Conservation (phyloP, 1,140 invertebrate species). For the Pararge aegeria region DNA sequence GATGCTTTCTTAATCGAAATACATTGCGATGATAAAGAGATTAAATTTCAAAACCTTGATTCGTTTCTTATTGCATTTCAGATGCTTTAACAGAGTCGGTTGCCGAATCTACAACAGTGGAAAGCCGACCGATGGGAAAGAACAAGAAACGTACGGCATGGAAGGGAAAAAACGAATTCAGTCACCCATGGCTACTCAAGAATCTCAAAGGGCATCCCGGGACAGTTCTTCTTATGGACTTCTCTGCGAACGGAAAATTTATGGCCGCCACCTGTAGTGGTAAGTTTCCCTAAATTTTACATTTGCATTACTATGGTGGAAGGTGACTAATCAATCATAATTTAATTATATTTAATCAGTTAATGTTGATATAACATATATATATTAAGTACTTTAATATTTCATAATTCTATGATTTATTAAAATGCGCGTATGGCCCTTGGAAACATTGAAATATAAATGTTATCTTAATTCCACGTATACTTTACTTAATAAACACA, state of each 20-base stretch:
- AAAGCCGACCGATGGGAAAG: constrained; percentile 47
- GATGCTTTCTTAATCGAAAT: too few relatives aligned
- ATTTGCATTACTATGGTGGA: not conserved
- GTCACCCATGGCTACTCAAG: constrained; percentile 87
- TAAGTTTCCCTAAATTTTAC: constrained; percentile 68
- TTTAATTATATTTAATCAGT: not conserved
- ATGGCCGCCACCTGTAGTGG: constrained; percentile 90
- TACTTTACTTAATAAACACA: not conserved
- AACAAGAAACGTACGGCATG: constrained; percentile 59
- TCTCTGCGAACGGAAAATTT: constrained; percentile 91
- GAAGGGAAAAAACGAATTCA: constrained; percentile 70
- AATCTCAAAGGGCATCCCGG: constrained; percentile 90
- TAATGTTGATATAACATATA: not conserved
- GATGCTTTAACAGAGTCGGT: constrained; percentile 42
- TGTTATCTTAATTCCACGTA: not conserved
- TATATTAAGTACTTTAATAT: not conserved
- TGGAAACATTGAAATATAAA: not conserved
- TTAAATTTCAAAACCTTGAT: not conserved
- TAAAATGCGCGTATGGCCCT: not conserved
- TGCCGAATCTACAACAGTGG: constrained; percentile 36
- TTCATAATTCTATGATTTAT: not conserved
- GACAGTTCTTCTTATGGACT: constrained; percentile 86
- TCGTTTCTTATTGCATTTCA: constrained; percentile 27
- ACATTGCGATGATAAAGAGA: too few relatives aligned
- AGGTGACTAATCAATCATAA: constrained; percentile 2